phyloP scores from a whole-genome alignment of 2,888 invertebrate species.

The Trichogramma evanescens region DNA sequence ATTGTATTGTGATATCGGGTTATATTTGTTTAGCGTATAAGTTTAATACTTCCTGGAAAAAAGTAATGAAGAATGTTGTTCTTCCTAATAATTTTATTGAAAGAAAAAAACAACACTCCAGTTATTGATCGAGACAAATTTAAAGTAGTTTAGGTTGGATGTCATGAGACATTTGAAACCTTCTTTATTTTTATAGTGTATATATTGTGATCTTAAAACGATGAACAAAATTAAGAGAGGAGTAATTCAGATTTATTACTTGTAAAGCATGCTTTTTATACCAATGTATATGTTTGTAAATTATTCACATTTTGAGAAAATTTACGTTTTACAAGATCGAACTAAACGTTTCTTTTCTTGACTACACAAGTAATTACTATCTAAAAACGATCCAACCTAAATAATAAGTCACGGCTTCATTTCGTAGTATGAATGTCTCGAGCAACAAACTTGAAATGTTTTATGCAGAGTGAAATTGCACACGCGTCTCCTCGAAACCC shows the following conservation, averaged over 20 bases:
- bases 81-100: slow-evolving; percentile 4
- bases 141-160: background rate
- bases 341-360: background rate
- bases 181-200: background rate
- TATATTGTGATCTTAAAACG: too few species aligned
- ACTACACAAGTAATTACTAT: background rate
- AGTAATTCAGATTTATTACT: background rate
- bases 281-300: background rate
- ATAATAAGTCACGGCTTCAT: slow-evolving; percentile 9
- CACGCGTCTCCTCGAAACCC: slow-evolving; percentile 3
- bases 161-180: background rate
- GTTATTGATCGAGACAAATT: too few species aligned
- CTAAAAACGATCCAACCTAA: slow-evolving; percentile 1
- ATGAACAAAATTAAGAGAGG: too few species aligned
- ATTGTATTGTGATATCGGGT: slow-evolving; percentile 23
- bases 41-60: slow-evolving; percentile 8
- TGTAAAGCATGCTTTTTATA: background rate
- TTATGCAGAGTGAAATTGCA: slow-evolving; percentile 35
- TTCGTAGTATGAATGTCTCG: background rate
- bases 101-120: background rate
- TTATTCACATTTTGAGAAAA: background rate
- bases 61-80: slow-evolving; percentile 1
- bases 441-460: background rate
- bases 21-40: slow-evolving; percentile 18
- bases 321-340: background rate